Conservation (phyloP, 2,888 invertebrate genomes). For the Mesodorylaimus sp. region DNA sequence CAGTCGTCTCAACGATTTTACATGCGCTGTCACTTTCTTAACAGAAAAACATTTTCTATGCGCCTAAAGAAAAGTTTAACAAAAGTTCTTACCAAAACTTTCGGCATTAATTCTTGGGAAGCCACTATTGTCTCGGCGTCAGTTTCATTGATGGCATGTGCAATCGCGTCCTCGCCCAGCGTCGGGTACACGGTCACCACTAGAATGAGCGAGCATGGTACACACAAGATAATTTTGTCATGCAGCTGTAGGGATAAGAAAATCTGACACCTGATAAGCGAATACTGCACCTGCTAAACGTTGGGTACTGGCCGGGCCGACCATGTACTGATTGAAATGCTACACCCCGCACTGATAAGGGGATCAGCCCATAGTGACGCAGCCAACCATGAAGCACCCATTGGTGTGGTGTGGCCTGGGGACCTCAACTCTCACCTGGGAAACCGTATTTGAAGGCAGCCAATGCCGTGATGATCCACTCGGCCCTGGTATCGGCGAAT, state of each 20-base stretch:
- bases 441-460: slow-evolving; percentile 86
- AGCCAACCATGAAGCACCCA: too few species aligned
- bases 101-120: slow-evolving; percentile 69
- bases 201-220: slow-evolving; percentile 25
- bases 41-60: not conserved
- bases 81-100: slow-evolving; percentile 42
- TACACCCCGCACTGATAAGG: too few species aligned
- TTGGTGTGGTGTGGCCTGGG: too few species aligned
- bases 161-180: slow-evolving; percentile 82
- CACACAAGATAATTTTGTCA: not conserved
- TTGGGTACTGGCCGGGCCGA: too few species aligned
- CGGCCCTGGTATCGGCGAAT: slow-evolving; percentile 89
- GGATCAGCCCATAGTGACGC: too few species aligned
- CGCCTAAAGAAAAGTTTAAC: not conserved
- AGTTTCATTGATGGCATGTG: slow-evolving; percentile 89
- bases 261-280: too few species aligned
- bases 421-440: slow-evolving; percentile 52
- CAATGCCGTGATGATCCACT: slow-evolving; percentile 92
- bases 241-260: too few species aligned
- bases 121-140: slow-evolving; percentile 83
- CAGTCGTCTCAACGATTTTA: slow-evolving; percentile 18
- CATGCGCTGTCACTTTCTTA: slow-evolving; percentile 18
- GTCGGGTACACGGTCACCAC: slow-evolving; percentile 94
- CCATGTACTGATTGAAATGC: too few species aligned
- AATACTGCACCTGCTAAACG: too few species aligned